Percentiles rank a stretch among this genome's conserved stretches.
These are phyloP conservation scores for Drosophila neonasuta DNA, from an alignment of 2,888 invertebrate genomes.

Conservation along the genomic window DNA sequence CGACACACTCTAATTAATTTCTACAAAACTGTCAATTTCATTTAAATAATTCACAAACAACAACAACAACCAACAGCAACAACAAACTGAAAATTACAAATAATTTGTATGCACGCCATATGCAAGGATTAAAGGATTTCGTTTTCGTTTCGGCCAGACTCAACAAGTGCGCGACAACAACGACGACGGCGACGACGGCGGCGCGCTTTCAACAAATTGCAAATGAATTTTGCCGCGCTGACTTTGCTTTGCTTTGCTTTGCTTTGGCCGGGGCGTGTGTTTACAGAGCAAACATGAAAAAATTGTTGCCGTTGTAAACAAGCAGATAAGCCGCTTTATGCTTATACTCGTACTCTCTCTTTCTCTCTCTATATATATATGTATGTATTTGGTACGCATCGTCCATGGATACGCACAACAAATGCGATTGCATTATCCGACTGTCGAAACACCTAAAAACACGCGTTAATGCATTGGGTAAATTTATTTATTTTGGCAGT, in stretches of 20 bases:
- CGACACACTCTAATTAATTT: slow-evolving; percentile 55
- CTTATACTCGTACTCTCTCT: slow-evolving; percentile 17
- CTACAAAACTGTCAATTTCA: slow-evolving; percentile 44
- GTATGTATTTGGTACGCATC: slow-evolving; percentile 33
- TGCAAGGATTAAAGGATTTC: slow-evolving; percentile 36
- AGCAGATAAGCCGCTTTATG: slow-evolving; percentile 66
- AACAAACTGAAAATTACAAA: background rate
- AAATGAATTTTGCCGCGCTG: slow-evolving; percentile 66
- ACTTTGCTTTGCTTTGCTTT: slow-evolving; percentile 30
- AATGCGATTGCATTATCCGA: slow-evolving; percentile 17
- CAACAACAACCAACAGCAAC: slow-evolving; percentile 11
- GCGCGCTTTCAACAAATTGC: slow-evolving; percentile 36
- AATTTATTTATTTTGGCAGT: background rate
- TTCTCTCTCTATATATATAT: background rate
- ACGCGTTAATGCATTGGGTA: background rate
- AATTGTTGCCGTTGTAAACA: slow-evolving; percentile 69
- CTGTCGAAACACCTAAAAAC: slow-evolving; percentile 18
- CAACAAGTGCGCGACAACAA: slow-evolving; percentile 64
- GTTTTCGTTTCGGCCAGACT: slow-evolving; percentile 31
- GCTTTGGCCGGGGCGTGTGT: slow-evolving; percentile 44
- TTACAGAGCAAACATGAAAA: slow-evolving; percentile 66
- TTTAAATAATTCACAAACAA: slow-evolving; percentile 41
- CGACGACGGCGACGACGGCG: slow-evolving; percentile 12
- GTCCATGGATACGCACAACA: slow-evolving; percentile 4
- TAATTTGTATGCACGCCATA: slow-evolving; percentile 39